phyloP scores from a whole-genome alignment of 2,888 invertebrate species.

The Dasypolia templi region DNA sequence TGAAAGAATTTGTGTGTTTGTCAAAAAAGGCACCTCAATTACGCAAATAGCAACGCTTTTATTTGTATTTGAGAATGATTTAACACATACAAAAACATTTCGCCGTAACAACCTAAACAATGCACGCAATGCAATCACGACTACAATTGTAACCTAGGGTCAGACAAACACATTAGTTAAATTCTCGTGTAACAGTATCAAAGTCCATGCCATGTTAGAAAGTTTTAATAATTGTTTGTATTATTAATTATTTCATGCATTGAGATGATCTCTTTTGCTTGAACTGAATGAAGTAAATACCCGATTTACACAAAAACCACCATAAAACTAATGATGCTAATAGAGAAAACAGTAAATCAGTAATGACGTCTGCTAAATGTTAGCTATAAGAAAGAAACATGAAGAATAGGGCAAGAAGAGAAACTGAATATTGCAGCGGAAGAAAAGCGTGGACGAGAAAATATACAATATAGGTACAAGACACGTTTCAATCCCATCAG shows the following conservation, averaged over 20 bases:
- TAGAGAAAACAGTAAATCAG: too few species aligned
- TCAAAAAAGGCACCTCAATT: background rate
- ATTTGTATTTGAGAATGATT: constrained; percentile 2
- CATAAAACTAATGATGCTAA: background rate
- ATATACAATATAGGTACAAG: background rate
- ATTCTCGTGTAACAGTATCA: constrained; percentile 6
- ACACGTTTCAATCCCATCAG: background rate
- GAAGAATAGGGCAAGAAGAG: background rate
- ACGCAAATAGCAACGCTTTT: too few species aligned
- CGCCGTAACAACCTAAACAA: too few species aligned
- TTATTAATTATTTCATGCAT: background rate
- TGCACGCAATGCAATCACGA: too few species aligned
- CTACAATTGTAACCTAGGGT: background rate
- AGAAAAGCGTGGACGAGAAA: background rate
- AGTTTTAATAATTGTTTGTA: constrained; percentile 18
- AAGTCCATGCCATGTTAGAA: constrained; percentile 23
- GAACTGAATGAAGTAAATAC: background rate
- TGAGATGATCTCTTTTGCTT: background rate
- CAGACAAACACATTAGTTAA: constrained; percentile 36
- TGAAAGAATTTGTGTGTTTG: too few species aligned
- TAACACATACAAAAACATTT: background rate
- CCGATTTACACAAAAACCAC: background rate
- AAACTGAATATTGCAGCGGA: background rate
- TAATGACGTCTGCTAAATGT: too few species aligned
- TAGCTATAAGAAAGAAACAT: background rate